These are phyloP conservation scores for Epinotia brunnichana DNA, from an alignment of 2,888 invertebrate genomes.

Conservation along the genomic window DNA sequence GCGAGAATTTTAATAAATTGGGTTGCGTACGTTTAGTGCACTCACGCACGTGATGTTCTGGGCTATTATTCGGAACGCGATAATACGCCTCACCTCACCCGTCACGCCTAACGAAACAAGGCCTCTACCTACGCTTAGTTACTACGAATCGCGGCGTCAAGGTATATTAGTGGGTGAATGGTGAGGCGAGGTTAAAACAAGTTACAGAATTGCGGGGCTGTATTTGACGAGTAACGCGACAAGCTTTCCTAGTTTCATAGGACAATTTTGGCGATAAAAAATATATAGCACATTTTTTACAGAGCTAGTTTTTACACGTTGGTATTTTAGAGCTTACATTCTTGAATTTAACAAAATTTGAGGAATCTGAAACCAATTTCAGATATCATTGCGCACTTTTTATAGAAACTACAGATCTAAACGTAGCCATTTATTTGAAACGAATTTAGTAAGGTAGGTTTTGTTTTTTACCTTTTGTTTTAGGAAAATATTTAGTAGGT, in stretches of 20 bases:
- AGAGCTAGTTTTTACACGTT: background rate
- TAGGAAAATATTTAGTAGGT: too few relatives aligned
- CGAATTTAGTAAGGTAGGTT: too few relatives aligned
- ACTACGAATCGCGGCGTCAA: too few relatives aligned
- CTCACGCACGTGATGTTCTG: constrained; percentile 15
- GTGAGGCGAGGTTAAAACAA: too few relatives aligned
- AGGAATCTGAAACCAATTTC: background rate
- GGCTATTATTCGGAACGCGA: too few relatives aligned
- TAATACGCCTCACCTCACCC: too few relatives aligned
- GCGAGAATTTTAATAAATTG: constrained; percentile 36
- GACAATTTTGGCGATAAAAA: background rate
- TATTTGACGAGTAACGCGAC: constrained; percentile 8
- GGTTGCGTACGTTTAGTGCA: constrained; percentile 36
- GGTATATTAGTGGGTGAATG: too few relatives aligned
- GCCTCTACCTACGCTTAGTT: too few relatives aligned
- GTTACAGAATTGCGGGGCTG: too few relatives aligned
- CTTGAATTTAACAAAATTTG: background rate
- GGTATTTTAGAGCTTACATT: background rate
- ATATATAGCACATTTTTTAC: background rate
- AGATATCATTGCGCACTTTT: background rate
- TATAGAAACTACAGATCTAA: background rate
- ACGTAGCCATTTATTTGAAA: too few relatives aligned
- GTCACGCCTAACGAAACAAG: background rate
- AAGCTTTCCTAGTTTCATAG: background rate
- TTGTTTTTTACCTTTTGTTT: too few relatives aligned